Percentiles rank a stretch among this genome's conserved stretches.
Conservation (phyloP, 2,113 vertebrate species). For the Bombycilla garrulus region DNA sequence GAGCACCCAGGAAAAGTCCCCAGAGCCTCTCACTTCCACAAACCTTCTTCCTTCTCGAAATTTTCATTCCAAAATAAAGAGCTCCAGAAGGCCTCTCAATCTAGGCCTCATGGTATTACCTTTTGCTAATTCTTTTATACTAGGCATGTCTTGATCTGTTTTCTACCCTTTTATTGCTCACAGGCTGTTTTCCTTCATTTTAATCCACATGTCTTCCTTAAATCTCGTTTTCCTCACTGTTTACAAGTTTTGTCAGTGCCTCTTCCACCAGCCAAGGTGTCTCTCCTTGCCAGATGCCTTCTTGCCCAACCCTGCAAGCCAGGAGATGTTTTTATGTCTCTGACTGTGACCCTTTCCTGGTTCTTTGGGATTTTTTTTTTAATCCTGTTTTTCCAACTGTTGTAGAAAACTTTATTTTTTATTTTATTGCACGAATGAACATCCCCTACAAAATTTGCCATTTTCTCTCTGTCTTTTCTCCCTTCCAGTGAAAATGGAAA, state of each 20-base stretch:
- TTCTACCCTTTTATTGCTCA: background rate
- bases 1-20: background rate
- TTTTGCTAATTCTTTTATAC: background rate
- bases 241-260: background rate
- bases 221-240: background rate
- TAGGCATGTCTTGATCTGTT: background rate
- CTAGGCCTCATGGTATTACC: background rate
- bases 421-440: background rate
- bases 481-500: background rate
- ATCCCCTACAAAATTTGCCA: background rate
- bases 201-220: background rate
- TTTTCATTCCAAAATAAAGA: background rate
- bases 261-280: background rate
- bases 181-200: background rate
- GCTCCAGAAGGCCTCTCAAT: background rate
- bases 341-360: background rate
- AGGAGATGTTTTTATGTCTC: background rate
- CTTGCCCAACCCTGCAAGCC: background rate
- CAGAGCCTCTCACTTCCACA: background rate
- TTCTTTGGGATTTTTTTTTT: background rate
- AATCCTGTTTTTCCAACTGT: background rate
- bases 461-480: background rate
- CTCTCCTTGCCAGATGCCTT: conserved; percentile 14
- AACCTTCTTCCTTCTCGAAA: background rate
- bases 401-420: too few relatives aligned